Conservation (phyloP, 2,113 vertebrate species). For the Polypterus bichir region DNA sequence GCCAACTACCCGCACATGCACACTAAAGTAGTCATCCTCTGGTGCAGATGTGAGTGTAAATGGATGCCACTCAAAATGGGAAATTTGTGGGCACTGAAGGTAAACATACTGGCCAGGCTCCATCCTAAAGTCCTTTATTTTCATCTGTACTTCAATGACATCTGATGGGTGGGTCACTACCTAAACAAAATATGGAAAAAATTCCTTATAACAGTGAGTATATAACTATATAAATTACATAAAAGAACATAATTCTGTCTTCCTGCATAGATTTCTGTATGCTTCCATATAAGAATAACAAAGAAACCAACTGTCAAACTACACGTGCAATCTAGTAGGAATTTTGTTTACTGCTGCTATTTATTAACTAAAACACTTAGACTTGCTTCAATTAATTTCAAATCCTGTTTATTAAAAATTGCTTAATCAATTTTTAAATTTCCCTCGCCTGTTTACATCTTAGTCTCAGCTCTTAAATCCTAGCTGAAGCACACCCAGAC, state of each 20-base stretch:
- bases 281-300: neutral
- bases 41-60: slow-evolving; percentile 66
- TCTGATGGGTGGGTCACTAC: slow-evolving; percentile 52
- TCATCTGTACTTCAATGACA: slow-evolving; percentile 61
- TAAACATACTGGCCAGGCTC: slow-evolving; percentile 56
- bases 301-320: neutral
- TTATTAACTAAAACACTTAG: too few relatives aligned
- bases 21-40: slow-evolving; percentile 56
- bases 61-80: slow-evolving; percentile 58
- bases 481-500: too few relatives aligned
- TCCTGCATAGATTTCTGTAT: too few relatives aligned
- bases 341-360: too few relatives aligned
- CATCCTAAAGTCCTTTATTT: slow-evolving; percentile 51
- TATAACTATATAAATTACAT: neutral
- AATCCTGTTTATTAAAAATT: too few relatives aligned
- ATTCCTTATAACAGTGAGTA: neutral
- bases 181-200: slow-evolving; percentile 22
- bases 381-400: too few relatives aligned
- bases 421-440: too few relatives aligned
- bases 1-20: slow-evolving; percentile 44
- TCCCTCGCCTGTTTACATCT: too few relatives aligned
- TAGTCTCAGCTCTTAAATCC: too few relatives aligned
- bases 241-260: neutral
- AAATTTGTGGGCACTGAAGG: slow-evolving; percentile 52
- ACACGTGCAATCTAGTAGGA: too few relatives aligned